Evolutionary conservation across 2,113 vertebrate species (phyloP).

Genomic region (Gallinago jamesoni): DNA sequence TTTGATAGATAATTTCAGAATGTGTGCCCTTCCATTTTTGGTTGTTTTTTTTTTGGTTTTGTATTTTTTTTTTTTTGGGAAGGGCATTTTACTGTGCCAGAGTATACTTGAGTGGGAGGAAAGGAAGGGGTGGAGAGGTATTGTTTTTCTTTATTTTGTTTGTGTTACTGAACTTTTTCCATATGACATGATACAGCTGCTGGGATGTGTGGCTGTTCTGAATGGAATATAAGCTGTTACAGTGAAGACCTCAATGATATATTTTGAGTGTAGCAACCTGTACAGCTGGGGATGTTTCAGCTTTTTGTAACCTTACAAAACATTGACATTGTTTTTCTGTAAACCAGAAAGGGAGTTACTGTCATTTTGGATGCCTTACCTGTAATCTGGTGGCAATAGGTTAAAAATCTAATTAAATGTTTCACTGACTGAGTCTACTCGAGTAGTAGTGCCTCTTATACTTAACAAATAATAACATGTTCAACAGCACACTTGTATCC

Average conservation of each 20-base stretch:
- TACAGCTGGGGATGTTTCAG: not conserved
- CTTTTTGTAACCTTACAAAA: not conserved
- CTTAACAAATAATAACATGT: not conserved
- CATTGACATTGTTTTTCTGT: not conserved
- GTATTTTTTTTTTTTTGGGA: not conserved
- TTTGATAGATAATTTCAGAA: not conserved
- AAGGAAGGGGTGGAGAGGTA: not conserved
- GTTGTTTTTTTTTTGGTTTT: too few species aligned
- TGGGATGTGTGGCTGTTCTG: not conserved
- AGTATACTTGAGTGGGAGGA: not conserved
- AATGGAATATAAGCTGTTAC: not conserved
- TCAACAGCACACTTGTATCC: not conserved
- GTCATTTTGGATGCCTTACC: not conserved
- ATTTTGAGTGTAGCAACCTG: not conserved
- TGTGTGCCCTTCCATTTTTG: not conserved
- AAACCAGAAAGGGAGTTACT: not conserved
- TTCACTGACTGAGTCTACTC: not conserved
- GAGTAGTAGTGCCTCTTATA: not conserved
- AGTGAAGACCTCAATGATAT: not conserved
- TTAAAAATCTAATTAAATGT: not conserved
- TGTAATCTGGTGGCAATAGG: not conserved
- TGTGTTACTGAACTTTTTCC: not conserved
- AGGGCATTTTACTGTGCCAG: not conserved
- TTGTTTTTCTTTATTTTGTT: not conserved
- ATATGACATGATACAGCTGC: not conserved